Conservation (phyloP, 2,113 vertebrate genomes). For the Hydrolagus affinis region DNA sequence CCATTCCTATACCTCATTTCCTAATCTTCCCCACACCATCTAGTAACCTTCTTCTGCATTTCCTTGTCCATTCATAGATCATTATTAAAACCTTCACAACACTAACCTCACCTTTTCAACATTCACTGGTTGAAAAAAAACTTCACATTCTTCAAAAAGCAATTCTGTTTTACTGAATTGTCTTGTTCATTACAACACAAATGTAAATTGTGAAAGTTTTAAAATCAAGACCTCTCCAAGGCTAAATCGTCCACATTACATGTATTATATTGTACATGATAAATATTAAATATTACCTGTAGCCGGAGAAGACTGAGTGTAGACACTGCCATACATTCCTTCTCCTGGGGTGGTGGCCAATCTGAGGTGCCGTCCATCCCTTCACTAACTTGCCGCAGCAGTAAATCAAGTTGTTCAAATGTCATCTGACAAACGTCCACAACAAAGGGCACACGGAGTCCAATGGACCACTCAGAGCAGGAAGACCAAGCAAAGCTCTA, state of each 20-base stretch:
- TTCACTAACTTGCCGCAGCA: slow-evolving; percentile 86
- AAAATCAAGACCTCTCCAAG: neutral
- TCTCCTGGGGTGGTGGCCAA: slow-evolving; percentile 93
- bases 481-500: slow-evolving; percentile 93
- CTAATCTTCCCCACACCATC: no score
- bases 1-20: no score
- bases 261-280: neutral
- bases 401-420: slow-evolving; percentile 89
- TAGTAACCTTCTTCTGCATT: no score
- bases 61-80: no score
- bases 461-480: slow-evolving; percentile 91
- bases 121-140: no score
- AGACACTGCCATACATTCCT: slow-evolving; percentile 92
- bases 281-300: slow-evolving; percentile 59
- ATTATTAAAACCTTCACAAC: no score
- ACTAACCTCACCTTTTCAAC: no score
- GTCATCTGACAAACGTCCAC: slow-evolving; percentile 91
- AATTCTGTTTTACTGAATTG: neutral
- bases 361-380: slow-evolving; percentile 93
- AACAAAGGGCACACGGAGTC: slow-evolving; percentile 88
- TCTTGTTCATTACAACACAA: neutral
- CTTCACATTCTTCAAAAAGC: neutral
- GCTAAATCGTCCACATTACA: neutral
- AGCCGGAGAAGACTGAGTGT: slow-evolving; percentile 84
- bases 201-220: neutral